Base-by-base conservation (phyloP, 92 coral and sea anemone species). In the Umimayanthus kanabou region DNA sequence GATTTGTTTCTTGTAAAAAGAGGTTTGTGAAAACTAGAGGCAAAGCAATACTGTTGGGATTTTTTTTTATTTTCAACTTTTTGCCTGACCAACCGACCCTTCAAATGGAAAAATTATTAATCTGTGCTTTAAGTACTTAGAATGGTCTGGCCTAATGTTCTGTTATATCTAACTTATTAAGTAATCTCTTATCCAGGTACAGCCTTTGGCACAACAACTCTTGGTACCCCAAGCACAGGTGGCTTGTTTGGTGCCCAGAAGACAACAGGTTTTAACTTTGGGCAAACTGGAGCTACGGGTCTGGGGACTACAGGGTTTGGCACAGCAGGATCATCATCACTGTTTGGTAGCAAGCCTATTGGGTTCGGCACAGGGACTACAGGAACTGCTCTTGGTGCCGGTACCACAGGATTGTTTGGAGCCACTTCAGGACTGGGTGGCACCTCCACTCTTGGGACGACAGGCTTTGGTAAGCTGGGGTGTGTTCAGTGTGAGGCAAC, bases 181-280 rank as follows among this genome's bases (percentile, higher is more conserved):
- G n/a, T 61, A 23, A 16, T 5, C 9, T 5, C 7, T 20, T 61
- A 23, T 53, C 26, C 49, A 85, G 75, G 43, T 58, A 33, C 82
- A 64, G 82, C 55, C 30, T 87, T 92, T 53, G 78, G 80, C 22
- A 74, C 92, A 14, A 74, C 92, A 9, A 79, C 91, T 4, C 88
- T 96, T 79, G 98, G 94, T 3, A n/a, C 94, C 30, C 82, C 92
- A 22, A 72, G 88, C 71, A 76, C 95, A 7, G 93, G 96, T 45
- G 82, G 96, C n/a, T 71, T 96, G 47, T 94, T 96, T 91, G 98
- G 98, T 39, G 70, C 88, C 2, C 94, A 93, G 89, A 95, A 89
- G 65, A 82, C 90, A 50, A 85, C 94, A 64, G 91, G 95, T 75
- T 85, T 89, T 69, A 90, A 87, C 90, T 93, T 93, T 82, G 98